Percentiles rank a stretch among this genome's conserved stretches.
Evolutionary conservation across 2,797 vertebrate species (phyloP).

Genomic region (Poeciliopsis gracilis): DNA sequence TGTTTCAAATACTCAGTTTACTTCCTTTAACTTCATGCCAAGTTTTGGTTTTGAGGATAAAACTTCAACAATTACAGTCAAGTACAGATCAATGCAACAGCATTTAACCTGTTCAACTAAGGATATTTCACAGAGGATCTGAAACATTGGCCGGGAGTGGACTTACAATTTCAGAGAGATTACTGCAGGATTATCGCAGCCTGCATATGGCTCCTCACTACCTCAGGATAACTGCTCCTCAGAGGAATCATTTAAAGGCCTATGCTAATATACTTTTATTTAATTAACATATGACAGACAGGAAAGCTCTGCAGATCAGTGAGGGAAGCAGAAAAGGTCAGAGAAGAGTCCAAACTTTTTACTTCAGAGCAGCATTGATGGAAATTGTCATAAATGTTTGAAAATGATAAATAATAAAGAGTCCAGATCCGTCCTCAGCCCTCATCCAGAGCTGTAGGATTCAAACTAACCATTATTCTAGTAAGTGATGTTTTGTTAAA

Average conservation of each 20-base stretch:
- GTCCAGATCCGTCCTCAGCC: not conserved
- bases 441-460: not conserved
- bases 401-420: conserved; percentile 5
- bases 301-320: not conserved
- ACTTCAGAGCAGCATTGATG: not conserved
- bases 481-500: no score
- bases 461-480: no score
- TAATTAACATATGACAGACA: not conserved
- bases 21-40: conserved; percentile 32
- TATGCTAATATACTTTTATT: not conserved
- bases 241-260: not conserved
- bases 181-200: conserved; percentile 56
- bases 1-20: conserved; percentile 33
- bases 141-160: conserved; percentile 16
- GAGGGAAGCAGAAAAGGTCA: not conserved
- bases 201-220: conserved; percentile 44
- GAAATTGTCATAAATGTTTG: conserved; percentile 28
- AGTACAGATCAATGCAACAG: conserved; percentile 41
- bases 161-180: conserved; percentile 51
- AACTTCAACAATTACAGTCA: conserved; percentile 65
- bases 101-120: conserved; percentile 52
- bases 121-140: conserved; percentile 27
- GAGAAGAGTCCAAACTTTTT: not conserved
- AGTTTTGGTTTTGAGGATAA: conserved; percentile 45
- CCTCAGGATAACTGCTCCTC: conserved; percentile 1